These are phyloP conservation scores for Festucalex cinctus DNA, from an alignment of 2,113 vertebrate genomes.

Conservation along the genomic window DNA sequence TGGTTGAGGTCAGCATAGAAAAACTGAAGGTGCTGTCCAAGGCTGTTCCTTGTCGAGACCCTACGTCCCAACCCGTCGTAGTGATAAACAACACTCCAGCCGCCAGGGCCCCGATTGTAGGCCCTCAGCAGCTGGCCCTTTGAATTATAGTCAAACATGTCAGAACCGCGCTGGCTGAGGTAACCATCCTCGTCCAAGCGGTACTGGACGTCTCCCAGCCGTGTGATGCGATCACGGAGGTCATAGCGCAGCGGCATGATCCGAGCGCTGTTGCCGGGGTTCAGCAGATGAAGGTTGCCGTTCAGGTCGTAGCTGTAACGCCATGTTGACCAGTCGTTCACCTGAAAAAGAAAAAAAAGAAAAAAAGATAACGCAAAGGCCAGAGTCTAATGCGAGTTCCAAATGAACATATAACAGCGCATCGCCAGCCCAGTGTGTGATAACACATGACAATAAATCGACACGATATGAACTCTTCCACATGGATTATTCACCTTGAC, in stretches of 20 bases:
- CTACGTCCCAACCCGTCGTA: conserved; percentile 91
- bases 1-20: conserved; percentile 97
- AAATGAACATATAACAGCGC: not conserved
- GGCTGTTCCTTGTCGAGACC: conserved; percentile 92
- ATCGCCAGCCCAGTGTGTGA: not conserved
- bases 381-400: not conserved
- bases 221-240: conserved; percentile 92
- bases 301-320: conserved; percentile 98
- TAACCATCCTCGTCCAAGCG: conserved; percentile 93
- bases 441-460: not conserved
- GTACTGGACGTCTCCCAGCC: conserved; percentile 92
- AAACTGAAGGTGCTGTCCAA: conserved; percentile 95
- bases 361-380: not conserved
- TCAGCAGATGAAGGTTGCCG: conserved; percentile 92
- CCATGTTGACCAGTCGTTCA: conserved; percentile 97
- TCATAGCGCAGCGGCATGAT: conserved; percentile 93
- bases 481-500: conserved; percentile 76
- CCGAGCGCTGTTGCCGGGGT: conserved; percentile 90
- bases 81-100: conserved; percentile 94
- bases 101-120: conserved; percentile 84
- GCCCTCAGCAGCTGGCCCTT: conserved; percentile 91
- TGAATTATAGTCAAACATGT: conserved; percentile 96
- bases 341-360: conserved; percentile 32
- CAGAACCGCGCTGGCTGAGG: conserved; percentile 87
- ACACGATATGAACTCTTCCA: not conserved